These are phyloP conservation scores for Caenorhabditis sp. DNA, from an alignment of 2,888 invertebrate species.

Conservation along the genomic window DNA sequence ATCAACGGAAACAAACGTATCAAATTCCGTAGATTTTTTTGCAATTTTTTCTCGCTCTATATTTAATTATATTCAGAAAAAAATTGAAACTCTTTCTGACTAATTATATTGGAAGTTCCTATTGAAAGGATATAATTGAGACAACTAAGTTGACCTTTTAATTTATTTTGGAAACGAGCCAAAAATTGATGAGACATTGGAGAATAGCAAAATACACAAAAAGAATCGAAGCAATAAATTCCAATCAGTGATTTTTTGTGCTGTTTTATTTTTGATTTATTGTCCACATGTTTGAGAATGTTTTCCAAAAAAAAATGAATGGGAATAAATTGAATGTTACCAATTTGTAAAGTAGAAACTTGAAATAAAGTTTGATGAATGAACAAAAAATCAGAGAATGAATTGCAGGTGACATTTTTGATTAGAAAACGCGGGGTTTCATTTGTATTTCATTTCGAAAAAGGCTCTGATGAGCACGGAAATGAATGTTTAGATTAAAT, in stretches of 20 bases:
- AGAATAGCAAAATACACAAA: background rate
- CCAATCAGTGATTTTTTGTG: background rate
- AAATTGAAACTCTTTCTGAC: no score
- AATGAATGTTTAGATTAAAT: constrained; percentile 1
- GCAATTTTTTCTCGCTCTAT: no score
- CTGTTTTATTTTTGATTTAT: constrained; percentile 1
- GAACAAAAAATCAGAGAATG: background rate
- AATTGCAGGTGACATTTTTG: background rate
- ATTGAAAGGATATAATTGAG: no score
- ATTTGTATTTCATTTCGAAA: background rate
- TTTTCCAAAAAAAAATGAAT: background rate
- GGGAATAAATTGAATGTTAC: background rate
- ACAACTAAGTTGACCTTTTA: no score
- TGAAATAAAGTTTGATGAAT: background rate
- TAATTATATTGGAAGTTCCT: no score
- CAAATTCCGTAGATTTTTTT: no score
- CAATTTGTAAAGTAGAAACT: background rate
- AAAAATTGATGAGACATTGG: background rate
- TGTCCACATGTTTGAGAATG: background rate
- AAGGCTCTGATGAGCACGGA: background rate
- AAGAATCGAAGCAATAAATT: background rate
- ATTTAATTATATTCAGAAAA: no score
- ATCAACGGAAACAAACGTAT: no score
- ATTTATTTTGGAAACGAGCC: background rate
- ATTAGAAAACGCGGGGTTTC: background rate